A percentile compares a stretch with the other conserved stretches of the same genome.
Evolutionary conservation across 2,113 vertebrate species (phyloP).

Genomic region (Acrocephalus arundinaceus): DNA sequence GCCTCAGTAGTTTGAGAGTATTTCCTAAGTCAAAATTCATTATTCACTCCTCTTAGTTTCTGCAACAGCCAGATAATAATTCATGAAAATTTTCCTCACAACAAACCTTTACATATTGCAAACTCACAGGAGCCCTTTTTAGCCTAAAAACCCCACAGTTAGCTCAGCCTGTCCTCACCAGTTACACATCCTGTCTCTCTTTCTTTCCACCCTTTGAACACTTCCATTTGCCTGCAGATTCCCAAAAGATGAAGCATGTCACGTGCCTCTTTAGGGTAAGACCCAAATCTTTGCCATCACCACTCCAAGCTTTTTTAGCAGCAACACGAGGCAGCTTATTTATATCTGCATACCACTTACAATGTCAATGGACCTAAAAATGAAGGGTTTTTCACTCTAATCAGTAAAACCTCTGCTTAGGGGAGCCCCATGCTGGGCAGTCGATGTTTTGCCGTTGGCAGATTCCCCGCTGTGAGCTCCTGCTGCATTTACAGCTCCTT

Average conservation of each 20-base stretch:
- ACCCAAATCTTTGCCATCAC: not conserved
- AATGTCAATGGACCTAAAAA: not conserved
- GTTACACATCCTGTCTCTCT: not conserved
- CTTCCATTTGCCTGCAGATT: not conserved
- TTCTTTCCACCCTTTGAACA: not conserved
- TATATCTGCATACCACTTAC: not conserved
- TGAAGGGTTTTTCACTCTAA: not conserved
- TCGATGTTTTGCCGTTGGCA: not conserved
- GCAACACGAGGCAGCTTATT: accelerated
- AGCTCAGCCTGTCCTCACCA: not conserved
- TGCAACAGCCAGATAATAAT: not conserved
- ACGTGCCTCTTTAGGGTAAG: not conserved
- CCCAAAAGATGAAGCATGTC: not conserved
- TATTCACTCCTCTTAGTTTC: not conserved
- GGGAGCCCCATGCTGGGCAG: not conserved
- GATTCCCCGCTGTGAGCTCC: not conserved
- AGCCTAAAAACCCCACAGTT: not conserved
- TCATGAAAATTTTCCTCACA: not conserved
- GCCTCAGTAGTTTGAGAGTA: not conserved
- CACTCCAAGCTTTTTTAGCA: not conserved
- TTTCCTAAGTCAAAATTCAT: not conserved
- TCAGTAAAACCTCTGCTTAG: not conserved
- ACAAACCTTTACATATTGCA: not conserved
- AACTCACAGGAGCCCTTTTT: not conserved
- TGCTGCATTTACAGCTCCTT: not conserved